A percentile compares a stretch with the other conserved stretches of the same genome.
phyloP scores from a whole-genome alignment of 2,113 vertebrate species.

The Mus musculus region GRCm39 chr12:48700001-48700500 shows the following conservation, averaged over 20 bases:
- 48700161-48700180: not conserved
- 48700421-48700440: not conserved
- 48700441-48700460: not conserved
- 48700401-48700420: not conserved
- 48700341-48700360: not conserved
- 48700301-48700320: not conserved
- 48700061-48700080: not conserved
- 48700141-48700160: not conserved
- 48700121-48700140: not conserved
- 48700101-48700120: not conserved
- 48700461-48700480: not conserved
- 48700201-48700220: not conserved
- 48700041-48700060: not conserved
- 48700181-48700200: not conserved
- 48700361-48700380: not conserved
- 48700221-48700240: not conserved
- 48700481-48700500: not conserved
- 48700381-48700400: not conserved
- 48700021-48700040: not conserved
- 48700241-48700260: not conserved
- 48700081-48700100: accelerated
- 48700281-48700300: not conserved
- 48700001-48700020: not conserved
- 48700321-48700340: not conserved
- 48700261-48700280: not conserved